These are phyloP conservation scores for Clitarchus hookeri DNA, from an alignment of 2,888 invertebrate genomes.

Conservation along the genomic window DNA sequence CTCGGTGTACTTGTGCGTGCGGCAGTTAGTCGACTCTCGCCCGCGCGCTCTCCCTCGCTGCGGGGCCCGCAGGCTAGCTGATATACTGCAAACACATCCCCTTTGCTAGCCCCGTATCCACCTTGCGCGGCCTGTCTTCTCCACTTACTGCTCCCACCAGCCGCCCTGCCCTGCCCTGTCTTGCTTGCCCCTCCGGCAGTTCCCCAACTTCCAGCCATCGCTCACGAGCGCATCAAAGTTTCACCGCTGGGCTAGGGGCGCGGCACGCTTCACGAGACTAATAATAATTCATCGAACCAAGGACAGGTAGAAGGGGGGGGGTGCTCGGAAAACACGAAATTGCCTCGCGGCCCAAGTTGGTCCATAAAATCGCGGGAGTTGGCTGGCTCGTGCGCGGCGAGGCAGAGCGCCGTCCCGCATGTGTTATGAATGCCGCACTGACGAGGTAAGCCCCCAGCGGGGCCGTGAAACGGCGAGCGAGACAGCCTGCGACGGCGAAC, in stretches of 20 bases:
- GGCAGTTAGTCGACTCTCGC: not conserved
- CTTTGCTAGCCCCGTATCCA: not conserved
- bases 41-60: not conserved
- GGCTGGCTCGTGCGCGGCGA: not conserved
- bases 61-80: slow-evolving; percentile 20
- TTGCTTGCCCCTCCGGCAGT: not conserved
- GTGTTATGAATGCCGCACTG: not conserved
- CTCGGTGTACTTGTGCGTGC: not conserved
- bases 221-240: not conserved
- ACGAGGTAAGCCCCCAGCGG: not conserved
- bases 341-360: not conserved
- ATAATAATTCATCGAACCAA: slow-evolving; percentile 28
- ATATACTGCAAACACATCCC: slow-evolving; percentile 23
- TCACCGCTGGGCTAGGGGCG: not conserved
- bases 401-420: not conserved
- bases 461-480: not conserved
- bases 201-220: not conserved
- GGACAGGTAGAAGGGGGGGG: not conserved
- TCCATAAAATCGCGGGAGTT: not conserved
- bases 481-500: not conserved
- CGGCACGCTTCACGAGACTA: not conserved
- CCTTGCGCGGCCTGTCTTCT: not conserved
- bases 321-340: slow-evolving; percentile 10
- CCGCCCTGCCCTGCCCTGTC: too few relatives aligned
- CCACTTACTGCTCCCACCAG: not conserved